Evolutionary conservation across 2,113 vertebrate species (phyloP), one percentile per base, ranked within the genome.

Genomic region (Pachypanchax playfairii): DNA sequence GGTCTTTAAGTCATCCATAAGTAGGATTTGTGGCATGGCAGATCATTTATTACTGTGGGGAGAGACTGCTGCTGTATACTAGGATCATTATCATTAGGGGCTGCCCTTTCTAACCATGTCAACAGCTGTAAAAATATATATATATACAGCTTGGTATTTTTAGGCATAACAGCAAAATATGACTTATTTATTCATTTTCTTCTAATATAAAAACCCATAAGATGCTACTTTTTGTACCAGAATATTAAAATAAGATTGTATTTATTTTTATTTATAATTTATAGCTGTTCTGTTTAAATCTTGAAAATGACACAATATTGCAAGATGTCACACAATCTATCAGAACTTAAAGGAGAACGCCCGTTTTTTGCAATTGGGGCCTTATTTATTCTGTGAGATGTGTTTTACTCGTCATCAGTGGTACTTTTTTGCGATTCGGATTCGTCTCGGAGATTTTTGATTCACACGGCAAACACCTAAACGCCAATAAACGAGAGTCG

Each of bases 1-100:
- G 28, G 33, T 59, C 26, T 17, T 56, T 17, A 43, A 56, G 54
- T 41, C 25, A n/a, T 18, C 20, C 36, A 28, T 42, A 14, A 59
- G 28, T 14, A 44, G 56, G 33, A 46, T 58, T 44, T 31, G 55
- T 29, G n/a, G 25, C 3, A 18, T 57, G 39, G 39, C 12, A 20
- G 39, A 29, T 12, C 55, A 7, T 31, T 31, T 14, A 44, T 14
- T 57, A 28, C 18, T 22, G 11, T 12, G 13, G 54, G 3, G 18
- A 24, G 41, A 21, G 41, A 28, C 13, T 22, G 6, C 20, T 44
- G 17, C 25, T 15, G 12, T 38, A 12, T 15, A n/a, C 5, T 7
- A 15, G n/a, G 3, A 29, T n/a, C n/a, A 11, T 52, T 52, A 10
- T 22, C n/a, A 29, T 29, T 29, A 21, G 20, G 17, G 24, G 36